A percentile compares a stretch with the other conserved stretches of the same genome.
phyloP scores from a whole-genome alignment of 2,888 invertebrate genomes.

The Terebella lapidaria region DNA sequence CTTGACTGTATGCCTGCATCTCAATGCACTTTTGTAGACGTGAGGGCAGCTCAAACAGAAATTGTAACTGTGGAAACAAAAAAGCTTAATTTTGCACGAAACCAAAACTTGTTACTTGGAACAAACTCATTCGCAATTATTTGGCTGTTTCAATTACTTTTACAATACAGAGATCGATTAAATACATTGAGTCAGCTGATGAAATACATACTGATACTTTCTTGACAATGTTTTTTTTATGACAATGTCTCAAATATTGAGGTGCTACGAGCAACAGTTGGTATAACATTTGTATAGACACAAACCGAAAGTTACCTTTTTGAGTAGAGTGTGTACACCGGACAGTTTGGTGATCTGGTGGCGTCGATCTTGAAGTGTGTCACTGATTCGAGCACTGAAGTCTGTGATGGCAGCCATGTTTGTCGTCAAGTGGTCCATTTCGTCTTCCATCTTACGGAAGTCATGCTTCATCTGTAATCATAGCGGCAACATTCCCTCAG shows the following conservation, averaged over 20 bases:
- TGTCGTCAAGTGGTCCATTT: constrained; percentile 86
- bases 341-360: constrained; percentile 85
- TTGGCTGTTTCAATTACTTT: too few relatives aligned
- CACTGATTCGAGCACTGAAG: constrained; percentile 74
- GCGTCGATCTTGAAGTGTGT: constrained; percentile 71
- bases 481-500: constrained; percentile 81
- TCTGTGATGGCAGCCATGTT: constrained; percentile 91
- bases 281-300: too few relatives aligned
- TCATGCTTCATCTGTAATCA: constrained; percentile 86
- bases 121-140: too few relatives aligned
- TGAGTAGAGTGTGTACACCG: constrained; percentile 80
- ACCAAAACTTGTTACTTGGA: too few relatives aligned
- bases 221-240: too few relatives aligned
- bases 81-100: too few relatives aligned
- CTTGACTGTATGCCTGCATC: constrained; percentile 70
- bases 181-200: too few relatives aligned
- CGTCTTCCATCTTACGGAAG: constrained; percentile 96
- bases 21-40: constrained; percentile 80
- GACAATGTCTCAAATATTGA: too few relatives aligned
- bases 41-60: constrained; percentile 85
- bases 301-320: too few relatives aligned
- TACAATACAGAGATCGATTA: too few relatives aligned
- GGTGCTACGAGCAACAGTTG: too few relatives aligned
- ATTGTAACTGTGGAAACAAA: constrained; percentile 65
- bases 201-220: too few relatives aligned